Base-by-base conservation (phyloP, 2,113 vertebrate species). In the Prunella fulvescens region DNA sequence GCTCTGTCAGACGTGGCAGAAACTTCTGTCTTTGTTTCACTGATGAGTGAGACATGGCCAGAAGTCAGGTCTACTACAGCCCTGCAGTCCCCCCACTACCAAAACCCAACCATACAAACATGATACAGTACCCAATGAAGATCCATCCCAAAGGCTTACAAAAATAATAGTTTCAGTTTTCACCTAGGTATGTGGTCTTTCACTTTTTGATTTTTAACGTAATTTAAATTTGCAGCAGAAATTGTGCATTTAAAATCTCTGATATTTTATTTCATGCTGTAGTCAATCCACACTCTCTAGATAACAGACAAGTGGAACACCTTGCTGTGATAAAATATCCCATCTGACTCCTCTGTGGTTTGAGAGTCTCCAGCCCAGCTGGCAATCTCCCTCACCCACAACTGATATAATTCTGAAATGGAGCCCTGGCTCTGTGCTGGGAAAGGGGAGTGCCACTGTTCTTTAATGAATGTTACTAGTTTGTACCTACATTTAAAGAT, bases 21-120 rank as follows among this genome's bases (percentile, higher is more conserved):
- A 67, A 67, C 31, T 76, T 66, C 71, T 31, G 31, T 4, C 17
- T 0, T 0, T 10, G 5, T 50, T 7, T 50, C 35, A 40, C n/a
- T 19, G 24, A 56, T 47, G 23, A 14, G 37, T 8, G 37, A 37
- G 37, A 37, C 37, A 37, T 37, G 37, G 37, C 37, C 37, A 37
- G 37, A 37, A 37, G 37, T 37, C 37, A 9, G 37, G 37, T 37
- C 37, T 37, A 37, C 37, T 37, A 37, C 35, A 29, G n/a, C 8
- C 42, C 16, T 57, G 35, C 29, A 40, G 24, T 4, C 1, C 1
- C 15, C 3, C 35, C 4, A 7, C 19, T 7, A 57, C 3, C 10
- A 50, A 42, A 86, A 42, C 6, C 10, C 11, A 5, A 14, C 11
- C 37, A 25, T 11, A 67, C 3, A 44, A 76, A 44, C 6, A 14